Conservation (phyloP, 2,797 vertebrate species). For the Neosilurus hyrtlii region DNA sequence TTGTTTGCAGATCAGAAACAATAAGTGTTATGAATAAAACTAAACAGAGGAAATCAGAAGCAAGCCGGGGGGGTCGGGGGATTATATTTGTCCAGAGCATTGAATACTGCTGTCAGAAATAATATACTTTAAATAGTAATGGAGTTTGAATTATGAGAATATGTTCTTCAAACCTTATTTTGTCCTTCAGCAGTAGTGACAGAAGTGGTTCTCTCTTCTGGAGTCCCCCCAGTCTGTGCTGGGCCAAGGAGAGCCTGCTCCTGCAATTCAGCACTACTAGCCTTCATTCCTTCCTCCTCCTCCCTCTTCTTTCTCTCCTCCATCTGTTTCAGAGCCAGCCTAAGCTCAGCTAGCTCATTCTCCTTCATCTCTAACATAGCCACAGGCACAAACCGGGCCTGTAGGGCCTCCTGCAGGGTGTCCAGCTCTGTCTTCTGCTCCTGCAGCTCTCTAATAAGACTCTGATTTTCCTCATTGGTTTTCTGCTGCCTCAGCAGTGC, state of each 20-base stretch:
- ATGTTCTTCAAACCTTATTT: conserved; percentile 33
- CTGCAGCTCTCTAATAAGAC: conserved; percentile 72
- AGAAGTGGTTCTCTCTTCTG: not conserved
- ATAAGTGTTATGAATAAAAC: no score
- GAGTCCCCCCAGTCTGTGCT: not conserved
- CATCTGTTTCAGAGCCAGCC: conserved; percentile 68
- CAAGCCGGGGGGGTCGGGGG: no score
- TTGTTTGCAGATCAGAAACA: no score
- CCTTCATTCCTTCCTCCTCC: conserved; percentile 54
- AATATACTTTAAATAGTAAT: not conserved
- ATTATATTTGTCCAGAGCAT: not conserved
- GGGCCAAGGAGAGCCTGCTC: conserved; percentile 21
- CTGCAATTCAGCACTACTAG: not conserved
- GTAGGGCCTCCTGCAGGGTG: conserved; percentile 79
- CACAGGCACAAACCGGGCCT: conserved; percentile 72
- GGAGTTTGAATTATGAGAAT: not conserved
- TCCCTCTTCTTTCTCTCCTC: conserved; percentile 70
- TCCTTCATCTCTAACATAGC: conserved; percentile 69
- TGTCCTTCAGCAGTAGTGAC: conserved; percentile 1
- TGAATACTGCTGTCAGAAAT: not conserved
- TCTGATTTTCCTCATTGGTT: conserved; percentile 68
- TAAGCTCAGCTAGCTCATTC: conserved; percentile 56
- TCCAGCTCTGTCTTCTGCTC: conserved; percentile 81
- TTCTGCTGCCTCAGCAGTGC: conserved; percentile 50
- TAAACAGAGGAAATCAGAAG: no score